Base-by-base conservation (phyloP, 2,888 invertebrate species). In the Ommatoiulus sabulosus region DNA sequence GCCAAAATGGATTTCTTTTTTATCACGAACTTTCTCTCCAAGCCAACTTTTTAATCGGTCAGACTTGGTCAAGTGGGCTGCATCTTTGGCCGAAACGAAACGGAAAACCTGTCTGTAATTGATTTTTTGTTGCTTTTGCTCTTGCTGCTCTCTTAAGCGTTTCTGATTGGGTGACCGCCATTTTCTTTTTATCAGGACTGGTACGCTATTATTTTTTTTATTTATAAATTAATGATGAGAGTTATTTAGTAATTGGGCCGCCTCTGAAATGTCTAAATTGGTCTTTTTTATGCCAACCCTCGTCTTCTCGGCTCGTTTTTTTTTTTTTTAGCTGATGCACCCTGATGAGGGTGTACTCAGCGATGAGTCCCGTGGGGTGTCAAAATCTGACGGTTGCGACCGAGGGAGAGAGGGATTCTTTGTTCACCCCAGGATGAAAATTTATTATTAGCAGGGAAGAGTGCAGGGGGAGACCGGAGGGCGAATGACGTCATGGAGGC, bases 181-280 rank as follows among this genome's bases (percentile, higher is more conserved):
- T 72, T 72, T 72, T 72, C 6, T 7, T 72, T 72, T 24, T 72
- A 63, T 63, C 20, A 20, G 20, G 20, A n/a, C 24, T 7, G 0
- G 72, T 8, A 72, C 7, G 20, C 24, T 72, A 1, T 8, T 4
- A 63, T 4, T 63, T 63, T 63, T 72, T 72, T 72, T 72, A 24
- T 72, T 72, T 10, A 24, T 10, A 72, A 72, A 24, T 72, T 72
- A 72, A 72, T 72, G 72, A 72, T 72, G 72, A 72, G 63, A 63
- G 72, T 72, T 20, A 72, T 72, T 72, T 72, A n/a, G 72, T 72
- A 72, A 72, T 72, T 72, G 72, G 72, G 72, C 72, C 72, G 72
- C 72, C 72, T 72, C 72, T 24, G 72, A 72, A 72, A 72, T 72
- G 72, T 35, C 72, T 72, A 72, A 72, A 72, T 72, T 72, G 8